phyloP scores from a whole-genome alignment of 2,113 vertebrate genomes.

The Podarcis muralis region DNA sequence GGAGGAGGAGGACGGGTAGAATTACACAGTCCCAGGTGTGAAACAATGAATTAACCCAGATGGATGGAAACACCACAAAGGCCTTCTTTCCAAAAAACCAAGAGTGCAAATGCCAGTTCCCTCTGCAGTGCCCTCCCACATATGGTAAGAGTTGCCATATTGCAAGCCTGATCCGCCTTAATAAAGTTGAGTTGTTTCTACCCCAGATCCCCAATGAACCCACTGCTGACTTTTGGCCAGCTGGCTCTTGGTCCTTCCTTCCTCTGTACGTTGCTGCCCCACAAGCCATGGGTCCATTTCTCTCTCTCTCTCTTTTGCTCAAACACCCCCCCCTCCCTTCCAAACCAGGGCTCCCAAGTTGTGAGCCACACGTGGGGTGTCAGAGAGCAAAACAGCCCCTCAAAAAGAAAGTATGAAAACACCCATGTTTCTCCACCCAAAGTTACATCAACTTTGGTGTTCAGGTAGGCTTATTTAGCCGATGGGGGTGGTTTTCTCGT shows the following conservation, averaged over 20 bases:
- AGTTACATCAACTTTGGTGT: background rate
- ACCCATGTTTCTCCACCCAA: background rate
- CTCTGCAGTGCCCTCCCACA: no score
- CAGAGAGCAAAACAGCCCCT: slow-evolving; percentile 15
- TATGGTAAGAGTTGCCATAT: background rate
- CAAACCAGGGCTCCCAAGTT: background rate
- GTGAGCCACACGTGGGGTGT: slow-evolving; percentile 30
- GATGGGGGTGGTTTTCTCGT: no score
- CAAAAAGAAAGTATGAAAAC: background rate
- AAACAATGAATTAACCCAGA: slow-evolving; percentile 22
- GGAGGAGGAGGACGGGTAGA: no score
- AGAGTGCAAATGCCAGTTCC: background rate
- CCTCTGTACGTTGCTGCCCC: background rate
- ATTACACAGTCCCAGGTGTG: slow-evolving; percentile 26
- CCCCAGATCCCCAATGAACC: background rate
- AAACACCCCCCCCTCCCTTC: background rate
- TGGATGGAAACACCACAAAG: background rate
- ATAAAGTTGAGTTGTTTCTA: fast-evolving
- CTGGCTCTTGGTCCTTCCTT: no score
- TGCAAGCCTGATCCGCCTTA: slow-evolving; percentile 12
- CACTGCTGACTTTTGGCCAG: background rate
- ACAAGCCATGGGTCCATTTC: background rate
- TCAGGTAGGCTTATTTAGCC: background rate
- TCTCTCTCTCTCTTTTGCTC: no score
- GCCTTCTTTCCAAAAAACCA: background rate